These are phyloP conservation scores for Lithodes maja DNA, from an alignment of 2,888 invertebrate genomes.

Conservation along the genomic window DNA sequence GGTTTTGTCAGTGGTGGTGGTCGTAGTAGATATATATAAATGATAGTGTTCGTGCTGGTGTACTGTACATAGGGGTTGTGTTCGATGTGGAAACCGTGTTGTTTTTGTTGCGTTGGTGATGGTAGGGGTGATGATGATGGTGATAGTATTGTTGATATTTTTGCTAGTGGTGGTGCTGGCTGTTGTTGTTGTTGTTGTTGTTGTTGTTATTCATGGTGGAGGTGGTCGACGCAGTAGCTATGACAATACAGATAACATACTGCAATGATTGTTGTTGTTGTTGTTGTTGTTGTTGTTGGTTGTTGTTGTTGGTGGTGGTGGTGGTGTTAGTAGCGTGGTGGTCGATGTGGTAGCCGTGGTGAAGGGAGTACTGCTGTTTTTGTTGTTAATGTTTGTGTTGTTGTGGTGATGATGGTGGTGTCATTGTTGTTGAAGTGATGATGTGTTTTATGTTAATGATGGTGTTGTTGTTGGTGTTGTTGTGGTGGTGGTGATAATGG, in stretches of 20 bases:
- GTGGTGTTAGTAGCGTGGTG: background rate
- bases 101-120: background rate
- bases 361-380: background rate
- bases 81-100: too few species aligned
- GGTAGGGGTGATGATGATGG: background rate
- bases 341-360: background rate
- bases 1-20: background rate
- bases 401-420: background rate
- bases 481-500: background rate
- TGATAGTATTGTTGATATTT: background rate
- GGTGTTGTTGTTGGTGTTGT: too few species aligned
- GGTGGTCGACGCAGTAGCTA: background rate
- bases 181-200: background rate
- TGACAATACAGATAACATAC: background rate
- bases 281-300: too few species aligned
- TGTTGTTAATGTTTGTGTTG: background rate
- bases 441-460: background rate
- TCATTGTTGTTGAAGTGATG: background rate
- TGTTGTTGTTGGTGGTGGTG: background rate
- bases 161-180: constrained; percentile 1
- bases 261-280: background rate
- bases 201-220: background rate
- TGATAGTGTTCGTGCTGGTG: too few species aligned
- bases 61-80: too few species aligned
- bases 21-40: background rate